Percentiles rank a stretch among this genome's conserved stretches.
phyloP scores from a whole-genome alignment of 2,888 invertebrate genomes.

The Thymelicus lineola region DNA sequence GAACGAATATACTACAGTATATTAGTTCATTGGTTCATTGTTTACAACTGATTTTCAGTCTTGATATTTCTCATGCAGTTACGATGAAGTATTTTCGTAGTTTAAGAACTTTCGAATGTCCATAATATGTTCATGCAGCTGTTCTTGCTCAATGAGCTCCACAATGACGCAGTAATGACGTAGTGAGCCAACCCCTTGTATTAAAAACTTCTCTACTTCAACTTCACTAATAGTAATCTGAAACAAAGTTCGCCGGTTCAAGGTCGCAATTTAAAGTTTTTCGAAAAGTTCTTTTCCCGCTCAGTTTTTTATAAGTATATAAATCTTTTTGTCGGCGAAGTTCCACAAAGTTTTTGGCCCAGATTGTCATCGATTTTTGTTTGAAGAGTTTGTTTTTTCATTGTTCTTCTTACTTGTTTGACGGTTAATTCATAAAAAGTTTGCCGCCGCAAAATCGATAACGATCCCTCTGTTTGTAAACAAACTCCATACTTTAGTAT shows the following conservation, averaged over 20 bases:
- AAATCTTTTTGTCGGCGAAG: constrained; percentile 84
- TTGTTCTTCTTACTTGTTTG: constrained; percentile 86
- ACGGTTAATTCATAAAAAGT: constrained; percentile 85
- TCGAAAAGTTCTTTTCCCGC: constrained; percentile 82
- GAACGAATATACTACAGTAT: too few species aligned
- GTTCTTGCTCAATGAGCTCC: constrained; percentile 48
- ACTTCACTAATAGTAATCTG: constrained; percentile 83
- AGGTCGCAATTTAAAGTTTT: constrained; percentile 86
- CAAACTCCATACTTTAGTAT: constrained; percentile 51
- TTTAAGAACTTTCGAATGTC: too few species aligned
- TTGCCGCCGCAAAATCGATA: constrained; percentile 81
- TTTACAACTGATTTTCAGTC: too few species aligned
- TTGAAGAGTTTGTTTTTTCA: constrained; percentile 85
- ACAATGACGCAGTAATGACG: constrained; percentile 54
- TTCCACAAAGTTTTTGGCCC: constrained; percentile 84
- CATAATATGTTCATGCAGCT: background rate
- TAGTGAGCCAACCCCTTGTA: constrained; percentile 70
- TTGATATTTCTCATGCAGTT: background rate
- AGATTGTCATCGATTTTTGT: constrained; percentile 86
- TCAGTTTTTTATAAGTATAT: constrained; percentile 85
- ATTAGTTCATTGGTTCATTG: too few species aligned
- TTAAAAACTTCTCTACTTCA: constrained; percentile 75
- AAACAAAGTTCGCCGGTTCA: constrained; percentile 84
- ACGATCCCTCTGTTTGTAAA: constrained; percentile 71
- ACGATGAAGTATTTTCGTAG: too few species aligned